Conservation (phyloP, 2,113 vertebrate species). For the Phyllopteryx taeniolatus region DNA sequence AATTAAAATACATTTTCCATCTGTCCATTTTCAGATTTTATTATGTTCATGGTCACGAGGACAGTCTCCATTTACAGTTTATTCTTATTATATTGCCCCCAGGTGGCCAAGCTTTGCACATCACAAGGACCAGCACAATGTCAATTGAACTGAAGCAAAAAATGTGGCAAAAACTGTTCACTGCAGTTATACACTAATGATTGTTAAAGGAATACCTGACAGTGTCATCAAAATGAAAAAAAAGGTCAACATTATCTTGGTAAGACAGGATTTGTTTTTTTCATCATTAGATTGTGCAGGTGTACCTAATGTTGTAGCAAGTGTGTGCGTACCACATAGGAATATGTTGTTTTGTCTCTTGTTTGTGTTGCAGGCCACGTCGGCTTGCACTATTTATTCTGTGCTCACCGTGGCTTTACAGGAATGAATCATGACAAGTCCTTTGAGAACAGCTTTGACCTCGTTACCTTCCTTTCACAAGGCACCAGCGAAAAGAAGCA, state of each 20-base stretch:
- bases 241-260: neutral
- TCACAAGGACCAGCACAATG: too few relatives aligned
- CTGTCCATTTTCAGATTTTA: too few relatives aligned
- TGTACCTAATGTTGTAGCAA: neutral
- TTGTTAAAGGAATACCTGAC: neutral
- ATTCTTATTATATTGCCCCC: too few relatives aligned
- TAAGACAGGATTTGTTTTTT: neutral
- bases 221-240: neutral
- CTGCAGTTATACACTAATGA: too few relatives aligned
- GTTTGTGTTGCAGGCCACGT: neutral
- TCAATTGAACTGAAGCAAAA: too few relatives aligned
- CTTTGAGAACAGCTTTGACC: constrained; percentile 13
- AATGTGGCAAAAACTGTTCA: too few relatives aligned
- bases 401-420: constrained; percentile 1
- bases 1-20: too few relatives aligned
- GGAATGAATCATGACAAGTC: constrained; percentile 9
- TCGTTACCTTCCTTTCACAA: constrained; percentile 1
- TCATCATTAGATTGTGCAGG: neutral
- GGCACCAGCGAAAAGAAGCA: constrained; percentile 2
- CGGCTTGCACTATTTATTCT: neutral
- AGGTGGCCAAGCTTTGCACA: too few relatives aligned
- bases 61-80: too few relatives aligned
- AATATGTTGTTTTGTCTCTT: neutral
- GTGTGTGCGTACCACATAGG: neutral
- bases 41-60: too few relatives aligned